Base-by-base conservation (phyloP, 2,113 vertebrate species). In the Austrofundulus limnaeus region DNA sequence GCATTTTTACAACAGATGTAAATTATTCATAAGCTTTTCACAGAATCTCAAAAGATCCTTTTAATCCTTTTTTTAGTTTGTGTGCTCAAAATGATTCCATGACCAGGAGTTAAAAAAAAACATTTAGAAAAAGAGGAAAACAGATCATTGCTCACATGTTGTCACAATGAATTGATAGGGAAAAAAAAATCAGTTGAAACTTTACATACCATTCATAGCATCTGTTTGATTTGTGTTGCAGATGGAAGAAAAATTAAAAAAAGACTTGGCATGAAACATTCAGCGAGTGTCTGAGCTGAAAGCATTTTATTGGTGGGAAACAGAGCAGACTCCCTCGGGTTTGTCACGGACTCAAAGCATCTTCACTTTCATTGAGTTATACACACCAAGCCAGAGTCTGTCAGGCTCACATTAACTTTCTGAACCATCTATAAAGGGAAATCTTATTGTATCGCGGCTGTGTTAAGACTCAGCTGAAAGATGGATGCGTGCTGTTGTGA, bases 301-400 rank as follows among this genome's bases (percentile, higher is more conserved):
- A 34, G 8, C 51, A 57, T 11, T 63, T 41, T 61, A 50, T 24
- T 24, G 16, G 42, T 38, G 77, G 46, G 60, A 73, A 45, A 34
- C 16, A 19, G 21, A 28, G 31, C 25, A 34, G 25, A 11, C 41
- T 46, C 42, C 37, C 21, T 1, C 31, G 7, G 12, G 55, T 15
- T 66, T 52, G 14, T 55, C 37, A 57, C 41, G 21, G 37, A 76
- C 21, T 54, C 39, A 50, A 52, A 15, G n/a, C 54, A 63, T 65
- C 60, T 64, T 65, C 24, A 52, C 19, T 54, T 31, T 72, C n/a
- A 59, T 62, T 75, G 38, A 56, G 43, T 66, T 61, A 48, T 31
- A 15, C 41, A 24, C 25, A 31, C 14, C 34, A 19, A 23, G 14
- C 19, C 14, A 16, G 11, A 48, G 11, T 48, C 34, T 21, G 19